Evolutionary conservation across 2,888 invertebrate species (phyloP), one percentile per base, ranked within the genome.

Genomic region (Coelinius sp.): DNA sequence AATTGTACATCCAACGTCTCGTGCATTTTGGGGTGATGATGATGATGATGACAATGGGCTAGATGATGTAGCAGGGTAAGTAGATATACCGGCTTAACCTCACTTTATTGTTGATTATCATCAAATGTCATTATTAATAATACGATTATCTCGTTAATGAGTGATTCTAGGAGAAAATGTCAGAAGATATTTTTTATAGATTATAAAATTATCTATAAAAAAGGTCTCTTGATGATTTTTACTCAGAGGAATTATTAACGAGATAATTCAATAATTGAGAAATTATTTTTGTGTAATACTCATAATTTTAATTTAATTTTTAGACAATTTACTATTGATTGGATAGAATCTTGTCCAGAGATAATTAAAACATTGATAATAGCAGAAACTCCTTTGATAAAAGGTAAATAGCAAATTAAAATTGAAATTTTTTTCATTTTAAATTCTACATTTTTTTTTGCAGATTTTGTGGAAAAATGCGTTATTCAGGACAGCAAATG

Each of bases 11-110:
- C 87, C 87, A 25, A 79, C 79, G 38, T 87, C 87, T 1, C 80
- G 87, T 70, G 87, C 86, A 27, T 87, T 87, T 80, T 87, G 87
- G 87, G 79, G 77, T 17, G 84, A 83, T 8, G 84, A 85, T 17
- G 85, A 87, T 6, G 85, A 83, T 41, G 82, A 82, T 25, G 82
- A 78, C 72, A 53, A 63, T 17, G 46, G 14, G 14, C 76, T 76
- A 14, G 71, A 31, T 68, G 59, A 22, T 66, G 75, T 72, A 71
- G 74, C 74, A 76, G 6, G 67, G 82, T 81, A 75, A 80, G 76
- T 75, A 12, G 46, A 68, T 1, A 10, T 63, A 46, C 49, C 25
- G 70, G 25, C 1, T 52, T 20, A 35, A 59, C 6, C n/a, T 65
- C 25, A 66, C 27, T 41, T 76, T 78, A 79, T 76, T 59, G 17